phyloP scores from a whole-genome alignment of 2,797 vertebrate genomes.

The Muraenolepis orangiensis region DNA sequence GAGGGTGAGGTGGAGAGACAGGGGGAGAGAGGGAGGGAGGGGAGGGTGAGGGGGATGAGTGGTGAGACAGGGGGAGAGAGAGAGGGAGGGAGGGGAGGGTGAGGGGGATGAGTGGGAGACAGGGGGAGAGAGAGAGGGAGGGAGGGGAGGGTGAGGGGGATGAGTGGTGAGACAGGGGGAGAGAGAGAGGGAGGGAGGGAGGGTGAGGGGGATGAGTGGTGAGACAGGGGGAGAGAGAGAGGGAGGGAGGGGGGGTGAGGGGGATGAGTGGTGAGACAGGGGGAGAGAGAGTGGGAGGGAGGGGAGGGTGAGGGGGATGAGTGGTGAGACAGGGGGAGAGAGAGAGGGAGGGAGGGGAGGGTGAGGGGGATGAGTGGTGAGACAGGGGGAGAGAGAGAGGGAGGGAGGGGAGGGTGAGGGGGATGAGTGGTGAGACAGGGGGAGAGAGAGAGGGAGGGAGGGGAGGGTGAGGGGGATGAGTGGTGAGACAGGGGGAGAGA shows the following conservation, averaged over 20 bases:
- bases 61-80: conserved; percentile 38
- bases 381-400: neutral
- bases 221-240: neutral
- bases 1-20: neutral
- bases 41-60: too few species aligned
- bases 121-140: neutral
- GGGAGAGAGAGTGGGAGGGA: conserved; percentile 5
- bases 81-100: too few species aligned
- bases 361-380: too few species aligned
- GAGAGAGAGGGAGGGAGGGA: too few species aligned
- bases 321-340: too few species aligned
- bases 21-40: conserved; percentile 5
- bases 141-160: conserved; percentile 1
- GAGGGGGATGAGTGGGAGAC: neutral
- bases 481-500: neutral
- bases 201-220: too few species aligned
- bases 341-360: too few species aligned
- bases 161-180: conserved; percentile 30
- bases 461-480: neutral
- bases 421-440: conserved; percentile 7
- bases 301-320: too few species aligned
- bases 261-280: conserved; percentile 6
- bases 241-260: neutral
- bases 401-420: neutral
- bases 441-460: conserved; percentile 22